Percentiles rank a stretch among this genome's conserved stretches.
phyloP scores from a whole-genome alignment of 2,888 invertebrate species.

The Leptopilina myrica region DNA sequence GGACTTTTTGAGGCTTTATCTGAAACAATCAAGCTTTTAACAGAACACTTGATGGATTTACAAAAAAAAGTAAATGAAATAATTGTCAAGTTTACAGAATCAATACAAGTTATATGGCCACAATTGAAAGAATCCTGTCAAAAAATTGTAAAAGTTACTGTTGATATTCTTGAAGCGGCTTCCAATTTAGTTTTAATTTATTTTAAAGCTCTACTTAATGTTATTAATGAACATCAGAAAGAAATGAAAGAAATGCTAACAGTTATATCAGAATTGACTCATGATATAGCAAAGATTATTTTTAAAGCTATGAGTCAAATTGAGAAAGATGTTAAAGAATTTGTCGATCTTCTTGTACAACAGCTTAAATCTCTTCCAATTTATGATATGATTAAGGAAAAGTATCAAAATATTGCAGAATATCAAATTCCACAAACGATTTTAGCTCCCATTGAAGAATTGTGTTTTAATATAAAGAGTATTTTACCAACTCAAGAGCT shows the following conservation, averaged over 20 bases:
- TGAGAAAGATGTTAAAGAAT: constrained; percentile 74
- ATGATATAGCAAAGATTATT: constrained; percentile 72
- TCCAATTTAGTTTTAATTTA: constrained; percentile 73
- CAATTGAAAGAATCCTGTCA: constrained; percentile 73
- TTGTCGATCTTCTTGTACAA: constrained; percentile 75
- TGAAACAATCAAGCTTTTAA: constrained; percentile 72
- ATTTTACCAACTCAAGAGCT: constrained; percentile 83
- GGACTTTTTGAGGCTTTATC: constrained; percentile 70
- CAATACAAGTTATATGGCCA: constrained; percentile 72
- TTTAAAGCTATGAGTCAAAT: constrained; percentile 67
- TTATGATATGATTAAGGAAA: constrained; percentile 77
- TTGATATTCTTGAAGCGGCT: constrained; percentile 77
- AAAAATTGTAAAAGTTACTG: constrained; percentile 73
- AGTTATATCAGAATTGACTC: constrained; percentile 74
- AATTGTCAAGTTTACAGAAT: constrained; percentile 71
- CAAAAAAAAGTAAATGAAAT: constrained; percentile 70
- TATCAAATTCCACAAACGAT: constrained; percentile 80
- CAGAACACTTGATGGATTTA: constrained; percentile 72
- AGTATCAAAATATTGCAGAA: constrained; percentile 71
- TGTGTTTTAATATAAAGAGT: constrained; percentile 79
- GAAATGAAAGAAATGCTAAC: constrained; percentile 82
- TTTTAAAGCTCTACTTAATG: constrained; percentile 78
- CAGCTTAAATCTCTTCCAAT: constrained; percentile 79
- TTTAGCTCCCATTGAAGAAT: constrained; percentile 78
- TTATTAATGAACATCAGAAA: constrained; percentile 82